These are phyloP conservation scores for Drosophila elegans DNA, from an alignment of 1,140 invertebrate genomes.

Conservation along the genomic window DNA sequence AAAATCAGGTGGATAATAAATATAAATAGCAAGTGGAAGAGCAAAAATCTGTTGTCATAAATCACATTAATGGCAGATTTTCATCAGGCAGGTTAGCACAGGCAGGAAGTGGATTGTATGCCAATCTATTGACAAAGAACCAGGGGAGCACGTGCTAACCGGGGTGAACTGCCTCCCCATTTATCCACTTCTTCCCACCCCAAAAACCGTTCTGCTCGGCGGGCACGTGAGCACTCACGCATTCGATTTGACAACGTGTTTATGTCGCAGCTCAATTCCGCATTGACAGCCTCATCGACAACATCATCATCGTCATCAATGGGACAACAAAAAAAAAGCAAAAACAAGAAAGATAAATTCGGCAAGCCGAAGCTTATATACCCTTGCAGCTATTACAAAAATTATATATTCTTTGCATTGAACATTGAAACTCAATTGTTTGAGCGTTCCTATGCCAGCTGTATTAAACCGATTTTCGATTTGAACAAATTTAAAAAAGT, in stretches of 20 bases:
- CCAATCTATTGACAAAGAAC: constrained; percentile 43
- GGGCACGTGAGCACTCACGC: constrained; percentile 72
- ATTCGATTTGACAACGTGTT: constrained; percentile 78
- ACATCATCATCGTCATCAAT: constrained; percentile 55
- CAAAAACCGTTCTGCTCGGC: constrained; percentile 24
- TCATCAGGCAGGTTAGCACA: constrained; percentile 38
- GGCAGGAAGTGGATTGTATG: constrained; percentile 38
- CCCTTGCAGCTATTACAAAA: no score
- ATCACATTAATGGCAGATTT: constrained; percentile 63
- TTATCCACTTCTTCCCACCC: neutral
- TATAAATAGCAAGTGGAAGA: constrained; percentile 51
- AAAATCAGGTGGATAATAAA: constrained; percentile 55
- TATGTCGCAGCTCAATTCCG: constrained; percentile 77
- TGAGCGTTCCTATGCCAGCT: no score
- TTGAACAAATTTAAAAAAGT: no score
- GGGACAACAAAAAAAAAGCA: constrained; percentile 35
- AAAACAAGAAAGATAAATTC: neutral
- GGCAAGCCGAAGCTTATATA: no score
- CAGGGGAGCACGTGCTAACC: constrained; percentile 33
- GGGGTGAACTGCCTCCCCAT: constrained; percentile 16
- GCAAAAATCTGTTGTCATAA: constrained; percentile 58
- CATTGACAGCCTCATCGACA: constrained; percentile 67
- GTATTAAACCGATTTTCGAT: no score
- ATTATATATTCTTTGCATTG: no score
- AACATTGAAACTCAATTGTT: no score